phyloP scores from a whole-genome alignment of 1,140 invertebrate genomes.

The Drosophila kurseongensis region DNA sequence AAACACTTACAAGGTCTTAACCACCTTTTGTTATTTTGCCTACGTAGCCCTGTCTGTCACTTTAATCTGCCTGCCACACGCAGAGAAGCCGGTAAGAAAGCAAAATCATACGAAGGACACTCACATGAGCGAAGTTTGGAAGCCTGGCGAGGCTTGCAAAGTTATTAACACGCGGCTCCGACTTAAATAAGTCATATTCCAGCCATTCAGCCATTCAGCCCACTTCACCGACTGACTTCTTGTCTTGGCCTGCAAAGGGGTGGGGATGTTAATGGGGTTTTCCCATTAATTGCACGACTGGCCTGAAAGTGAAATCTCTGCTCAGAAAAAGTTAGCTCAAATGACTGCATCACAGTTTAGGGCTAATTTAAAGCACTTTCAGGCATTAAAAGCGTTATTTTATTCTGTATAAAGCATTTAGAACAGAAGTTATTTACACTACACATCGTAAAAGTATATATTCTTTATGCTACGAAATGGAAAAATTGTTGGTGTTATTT shows the following conservation, averaged over 20 bases:
- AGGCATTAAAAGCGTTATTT: not conserved
- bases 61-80: constrained; percentile 73
- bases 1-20: constrained; percentile 83
- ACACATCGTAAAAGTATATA: too few species aligned
- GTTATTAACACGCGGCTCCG: constrained; percentile 73
- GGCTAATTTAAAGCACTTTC: constrained; percentile 3
- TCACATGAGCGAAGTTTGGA: constrained; percentile 49
- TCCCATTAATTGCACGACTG: constrained; percentile 41
- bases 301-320: constrained; percentile 44
- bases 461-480: too few species aligned
- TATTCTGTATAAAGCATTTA: not conserved
- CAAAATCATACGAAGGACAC: constrained; percentile 62
- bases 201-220: constrained; percentile 47
- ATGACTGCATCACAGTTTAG: not conserved
- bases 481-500: too few species aligned
- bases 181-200: constrained; percentile 71
- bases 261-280: constrained; percentile 3
- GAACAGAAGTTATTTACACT: not conserved
- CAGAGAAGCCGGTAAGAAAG: constrained; percentile 31
- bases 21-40: constrained; percentile 70
- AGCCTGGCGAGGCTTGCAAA: constrained; percentile 60
- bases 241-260: not conserved
- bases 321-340: constrained; percentile 21
- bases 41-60: constrained; percentile 79
- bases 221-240: constrained; percentile 33